phyloP scores from a whole-genome alignment of 2,113 vertebrate genomes.

The Serilophus lunatus region DNA sequence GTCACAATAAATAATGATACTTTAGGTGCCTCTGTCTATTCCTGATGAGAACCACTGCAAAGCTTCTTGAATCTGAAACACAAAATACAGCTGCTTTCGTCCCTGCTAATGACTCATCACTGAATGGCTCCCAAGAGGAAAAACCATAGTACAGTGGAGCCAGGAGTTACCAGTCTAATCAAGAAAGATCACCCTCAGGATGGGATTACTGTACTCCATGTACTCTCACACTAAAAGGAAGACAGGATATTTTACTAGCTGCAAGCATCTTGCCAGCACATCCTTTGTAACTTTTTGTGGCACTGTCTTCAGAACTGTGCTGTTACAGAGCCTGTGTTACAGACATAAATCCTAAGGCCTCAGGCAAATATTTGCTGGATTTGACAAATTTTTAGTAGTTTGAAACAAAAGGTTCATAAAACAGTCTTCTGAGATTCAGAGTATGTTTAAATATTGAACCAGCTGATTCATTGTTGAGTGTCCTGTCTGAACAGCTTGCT shows the following conservation, averaged over 20 bases:
- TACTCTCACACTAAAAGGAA: slow-evolving; percentile 5
- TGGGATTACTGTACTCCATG: background rate
- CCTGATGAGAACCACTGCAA: background rate
- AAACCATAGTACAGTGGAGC: background rate
- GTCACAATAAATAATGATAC: background rate
- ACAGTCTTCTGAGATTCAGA: background rate
- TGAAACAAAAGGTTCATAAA: background rate
- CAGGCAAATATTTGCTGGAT: background rate
- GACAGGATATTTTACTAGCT: background rate
- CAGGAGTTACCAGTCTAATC: background rate
- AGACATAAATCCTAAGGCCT: background rate
- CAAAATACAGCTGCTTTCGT: background rate
- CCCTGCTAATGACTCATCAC: slow-evolving; percentile 20
- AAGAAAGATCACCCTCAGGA: background rate
- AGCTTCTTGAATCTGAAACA: background rate
- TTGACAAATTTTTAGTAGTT: background rate
- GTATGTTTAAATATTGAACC: background rate
- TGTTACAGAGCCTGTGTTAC: background rate
- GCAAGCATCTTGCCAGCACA: background rate
- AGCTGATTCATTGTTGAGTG: background rate
- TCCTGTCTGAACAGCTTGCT: background rate
- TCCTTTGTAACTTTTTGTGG: background rate
- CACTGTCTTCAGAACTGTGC: background rate
- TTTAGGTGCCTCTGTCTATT: background rate
- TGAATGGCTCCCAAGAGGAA: background rate